phyloP scores from a whole-genome alignment of 2,113 vertebrate genomes.

The Oryctolagus cuniculus region mOryCun1.1 NC_091445.1:57423001-57423500 shows the following conservation, averaged over 20 bases:
- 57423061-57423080: constrained; percentile 49
- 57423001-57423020: constrained; percentile 53
- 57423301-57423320: not conserved
- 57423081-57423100: constrained; percentile 34
- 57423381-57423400: not conserved
- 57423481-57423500: constrained; percentile 17
- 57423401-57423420: not conserved
- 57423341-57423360: constrained; percentile 46
- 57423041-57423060: constrained; percentile 57
- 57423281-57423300: constrained; percentile 21
- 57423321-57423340: constrained; percentile 47
- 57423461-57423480: constrained; percentile 4
- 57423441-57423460: constrained; percentile 27
- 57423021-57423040: constrained; percentile 60
- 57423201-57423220: constrained; percentile 32
- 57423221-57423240: constrained; percentile 1
- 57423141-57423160: not conserved
- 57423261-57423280: not conserved
- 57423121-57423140: constrained; percentile 38
- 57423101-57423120: not conserved
- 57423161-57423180: not conserved
- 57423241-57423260: constrained; percentile 4
- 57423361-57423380: not conserved
- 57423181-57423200: constrained; percentile 4
- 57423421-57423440: constrained; percentile 26